Evolutionary conservation across 1,140 invertebrate genomes (phyloP).

Genomic region (Halyomorpha halys): DNA sequence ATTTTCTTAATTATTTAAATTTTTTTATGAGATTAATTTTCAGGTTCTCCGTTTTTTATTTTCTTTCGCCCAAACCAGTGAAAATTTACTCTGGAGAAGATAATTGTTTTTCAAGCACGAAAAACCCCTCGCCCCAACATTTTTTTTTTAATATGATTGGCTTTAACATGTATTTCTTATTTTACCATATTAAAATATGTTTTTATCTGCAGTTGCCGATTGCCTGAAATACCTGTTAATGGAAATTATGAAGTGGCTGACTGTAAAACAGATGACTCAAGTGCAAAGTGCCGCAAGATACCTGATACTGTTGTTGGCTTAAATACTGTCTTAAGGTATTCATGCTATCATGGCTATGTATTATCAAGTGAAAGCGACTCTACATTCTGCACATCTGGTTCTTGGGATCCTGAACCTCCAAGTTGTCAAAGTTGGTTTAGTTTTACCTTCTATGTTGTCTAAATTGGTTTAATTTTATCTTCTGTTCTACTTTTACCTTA

Average conservation of each 20-base stretch:
- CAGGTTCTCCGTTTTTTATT: neutral
- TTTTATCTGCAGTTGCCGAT: constrained; percentile 12
- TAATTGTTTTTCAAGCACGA: neutral
- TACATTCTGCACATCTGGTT: constrained; percentile 13
- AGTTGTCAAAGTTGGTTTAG: constrained; percentile 22
- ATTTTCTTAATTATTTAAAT: no score
- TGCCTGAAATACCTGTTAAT: constrained; percentile 10
- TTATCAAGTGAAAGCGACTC: neutral
- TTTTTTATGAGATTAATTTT: neutral
- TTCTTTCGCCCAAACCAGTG: neutral
- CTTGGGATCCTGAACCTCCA: constrained; percentile 17
- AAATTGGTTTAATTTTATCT: no score
- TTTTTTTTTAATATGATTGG: neutral
- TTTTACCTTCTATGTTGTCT: no score
- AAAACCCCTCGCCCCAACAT: neutral
- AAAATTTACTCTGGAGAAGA: neutral
- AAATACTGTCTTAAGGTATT: constrained; percentile 2
- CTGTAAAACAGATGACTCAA: neutral
- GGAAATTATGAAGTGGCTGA: constrained; percentile 7
- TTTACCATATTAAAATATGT: neutral
- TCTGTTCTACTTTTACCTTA: no score
- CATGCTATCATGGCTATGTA: constrained; percentile 18
- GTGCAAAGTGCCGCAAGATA: neutral
- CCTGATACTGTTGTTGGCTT: constrained; percentile 6
- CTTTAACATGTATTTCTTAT: constrained; percentile 2